Conservation (phyloP, 2,113 vertebrate species). For the Pseudolaguvia tuberculata region DNA sequence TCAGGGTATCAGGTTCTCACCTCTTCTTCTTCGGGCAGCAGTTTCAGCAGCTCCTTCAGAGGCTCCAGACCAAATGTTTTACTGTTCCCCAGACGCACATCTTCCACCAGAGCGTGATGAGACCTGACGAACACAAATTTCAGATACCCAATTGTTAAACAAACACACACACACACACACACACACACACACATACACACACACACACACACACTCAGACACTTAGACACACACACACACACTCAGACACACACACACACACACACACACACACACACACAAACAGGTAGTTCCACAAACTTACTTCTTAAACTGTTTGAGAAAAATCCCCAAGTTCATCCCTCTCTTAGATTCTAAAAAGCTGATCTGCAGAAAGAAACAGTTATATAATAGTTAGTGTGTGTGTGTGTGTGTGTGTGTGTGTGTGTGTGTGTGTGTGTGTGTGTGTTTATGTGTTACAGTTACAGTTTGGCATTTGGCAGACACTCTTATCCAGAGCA, state of each 20-base stretch:
- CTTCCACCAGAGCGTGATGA: conserved; percentile 83
- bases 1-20: conserved; percentile 56
- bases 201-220: neutral
- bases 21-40: conserved; percentile 90
- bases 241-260: neutral
- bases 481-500: too few relatives aligned
- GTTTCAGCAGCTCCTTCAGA: conserved; percentile 87
- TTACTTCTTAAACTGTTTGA: conserved; percentile 98
- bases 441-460: neutral
- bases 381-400: too few relatives aligned
- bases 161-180: neutral
- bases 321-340: conserved; percentile 96
- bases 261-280: neutral
- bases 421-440: neutral
- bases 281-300: conserved; percentile 43
- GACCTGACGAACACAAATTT: conserved; percentile 73
- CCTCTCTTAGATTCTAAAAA: conserved; percentile 93
- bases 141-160: neutral
- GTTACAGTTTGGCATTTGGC: too few relatives aligned
- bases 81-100: conserved; percentile 80
- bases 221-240: neutral
- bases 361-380: conserved; percentile 71
- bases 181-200: neutral
- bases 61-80: conserved; percentile 80
- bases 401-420: neutral